Evolutionary conservation across 2,797 vertebrate genomes (phyloP), one percentile per base, ranked within the genome.

Genomic region (Jordanella pulchra): DNA sequence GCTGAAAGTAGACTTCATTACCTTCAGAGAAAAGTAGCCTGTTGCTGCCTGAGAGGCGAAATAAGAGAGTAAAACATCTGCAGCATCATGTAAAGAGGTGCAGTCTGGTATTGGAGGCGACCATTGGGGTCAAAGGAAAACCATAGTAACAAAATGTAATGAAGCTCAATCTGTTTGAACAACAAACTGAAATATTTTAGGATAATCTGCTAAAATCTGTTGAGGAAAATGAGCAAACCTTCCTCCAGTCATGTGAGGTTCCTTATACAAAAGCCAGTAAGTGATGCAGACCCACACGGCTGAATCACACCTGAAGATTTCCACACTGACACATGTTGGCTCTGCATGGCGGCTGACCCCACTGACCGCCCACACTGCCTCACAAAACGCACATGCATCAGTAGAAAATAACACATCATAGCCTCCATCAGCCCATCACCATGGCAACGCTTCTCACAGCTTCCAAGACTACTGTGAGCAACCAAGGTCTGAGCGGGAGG

Each of bases 371-470:
- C 58, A 58, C 75, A 0, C 75, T 23, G 18, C 64, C 7, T 28
- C 58, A 69, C 10, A 3, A 56, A 51, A 42, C 60, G 0, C 60
- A 0, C 3, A n/a, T 47, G 50, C 58, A 35, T 71, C 69, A 55
- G 42, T 5, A 12, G 60, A 47, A 44, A 47, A 1, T 17, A 53
- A 71, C 15, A 9, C 76, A 56, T 58, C 64, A 69, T 35, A 70
- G 39, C 14, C 72, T 76, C 35, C 61, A 44, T 64, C 72, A 14
- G 15, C 30, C 39, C 0, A 53, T 86, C 42, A 39, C 84, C 72
- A 58, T 54, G 78, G 82, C 77, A 81, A 88, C 85, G 1, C 51
- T 67, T 71, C 73, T 64, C 54, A 9, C 64, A 63, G 48, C 67
- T 68, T 72, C 69, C 80, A 47, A 64, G 79, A 67, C 12, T 39